A percentile compares a stretch with the other conserved stretches of the same genome.
phyloP scores from a whole-genome alignment of 1,140 invertebrate genomes.

The Frieseomelitta varia region DNA sequence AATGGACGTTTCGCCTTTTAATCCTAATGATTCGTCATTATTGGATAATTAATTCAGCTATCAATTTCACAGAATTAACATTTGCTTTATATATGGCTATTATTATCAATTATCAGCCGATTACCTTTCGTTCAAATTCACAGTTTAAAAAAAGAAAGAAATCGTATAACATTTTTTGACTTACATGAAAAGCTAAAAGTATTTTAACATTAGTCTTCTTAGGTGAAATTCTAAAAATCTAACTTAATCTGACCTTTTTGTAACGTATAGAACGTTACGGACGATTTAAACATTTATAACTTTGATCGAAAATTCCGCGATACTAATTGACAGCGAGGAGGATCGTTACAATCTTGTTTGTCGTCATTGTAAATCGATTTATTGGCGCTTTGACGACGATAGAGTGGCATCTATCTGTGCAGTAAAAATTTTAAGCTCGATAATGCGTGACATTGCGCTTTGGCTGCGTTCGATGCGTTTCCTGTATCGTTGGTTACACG shows the following conservation, averaged over 20 bases:
- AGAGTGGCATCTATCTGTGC: neutral
- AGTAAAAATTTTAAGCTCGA: neutral
- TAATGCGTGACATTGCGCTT: neutral
- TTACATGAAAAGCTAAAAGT: no score
- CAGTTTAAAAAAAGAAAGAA: no score
- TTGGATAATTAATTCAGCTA: neutral
- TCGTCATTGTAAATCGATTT: neutral
- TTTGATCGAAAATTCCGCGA: neutral
- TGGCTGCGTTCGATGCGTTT: conserved; percentile 17
- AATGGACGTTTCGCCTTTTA: neutral
- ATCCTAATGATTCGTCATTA: neutral
- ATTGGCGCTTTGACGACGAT: neutral
- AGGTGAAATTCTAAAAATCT: no score
- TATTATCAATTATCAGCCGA: neutral
- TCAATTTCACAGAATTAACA: neutral
- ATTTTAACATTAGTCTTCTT: no score
- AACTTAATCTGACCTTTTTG: no score
- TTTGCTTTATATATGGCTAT: neutral
- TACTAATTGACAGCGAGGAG: neutral
- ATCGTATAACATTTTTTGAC: no score
- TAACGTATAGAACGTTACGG: no score
- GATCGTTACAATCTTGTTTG: neutral
- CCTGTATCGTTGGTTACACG: conserved; percentile 12
- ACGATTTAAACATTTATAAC: no score
- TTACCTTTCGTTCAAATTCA: no score